Base-by-base conservation (phyloP, 1,140 invertebrate species). In the Drosophila santomea region DNA sequence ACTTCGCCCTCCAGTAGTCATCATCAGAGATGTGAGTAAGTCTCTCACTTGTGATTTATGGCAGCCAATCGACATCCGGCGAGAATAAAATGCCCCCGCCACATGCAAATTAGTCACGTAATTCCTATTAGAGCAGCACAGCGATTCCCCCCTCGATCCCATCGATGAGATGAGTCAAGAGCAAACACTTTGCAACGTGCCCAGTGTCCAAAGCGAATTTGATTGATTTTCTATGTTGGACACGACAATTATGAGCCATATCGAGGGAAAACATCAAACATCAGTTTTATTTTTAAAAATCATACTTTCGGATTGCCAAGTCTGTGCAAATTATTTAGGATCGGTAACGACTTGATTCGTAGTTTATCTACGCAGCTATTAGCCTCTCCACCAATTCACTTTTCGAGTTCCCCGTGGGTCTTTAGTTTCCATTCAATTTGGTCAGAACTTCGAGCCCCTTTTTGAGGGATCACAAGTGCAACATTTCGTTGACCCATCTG, bases 51-150 rank as follows among this genome's bases (percentile, higher is more conserved):
- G 35, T 67, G 74, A 88, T 68, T 88, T 76, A 78, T 79, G 75
- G 43, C 60, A 45, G 50, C 39, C 57, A 45, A 73, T 58, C 44
- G 50, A 84, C 67, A 84, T 84, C 80, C 80, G 80, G 80, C 54
- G 44, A 45, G 51, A 64, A 23, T 62, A 11, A 69, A 74, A 48
- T 39, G n/a, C 41, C 43, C 39, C 43, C 52, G 23, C 47, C 45
- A 58, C 62, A 69, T 64, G 57, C 66, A 79, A 77, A 89, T 86
- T 86, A 86, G 83, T 86, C 83, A 86, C 83, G 83, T 86, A 88
- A 79, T 86, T 50, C 55, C 84, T 62, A 89, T 86, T 89, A 86
- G 62, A 62, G 62, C 67, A 58, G 68, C 61, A 63, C 80, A 60
- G 69, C 45, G 57, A 79, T 73, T 63, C 28, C 74, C 74, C 56